Conservation (phyloP, 2,797 vertebrate genomes). For the Threskiornis aethiopicus region DNA sequence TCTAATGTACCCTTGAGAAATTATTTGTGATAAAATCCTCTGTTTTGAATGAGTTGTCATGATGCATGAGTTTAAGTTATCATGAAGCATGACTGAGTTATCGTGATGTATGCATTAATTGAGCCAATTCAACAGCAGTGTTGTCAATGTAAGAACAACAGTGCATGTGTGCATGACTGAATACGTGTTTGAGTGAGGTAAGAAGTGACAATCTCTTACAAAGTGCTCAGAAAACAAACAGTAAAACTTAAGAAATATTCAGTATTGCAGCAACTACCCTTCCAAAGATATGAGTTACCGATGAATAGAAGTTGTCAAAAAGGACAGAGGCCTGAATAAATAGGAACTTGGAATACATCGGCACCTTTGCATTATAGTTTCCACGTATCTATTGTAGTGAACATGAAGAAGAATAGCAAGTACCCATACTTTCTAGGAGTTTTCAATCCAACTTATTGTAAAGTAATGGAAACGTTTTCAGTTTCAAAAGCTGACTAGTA, state of each 20-base stretch:
- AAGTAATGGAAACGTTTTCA: not conserved
- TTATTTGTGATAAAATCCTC: not conserved
- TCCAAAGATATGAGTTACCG: not conserved
- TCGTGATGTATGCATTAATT: not conserved
- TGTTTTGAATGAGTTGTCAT: not conserved
- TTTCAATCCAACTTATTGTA: not conserved
- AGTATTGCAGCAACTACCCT: not conserved
- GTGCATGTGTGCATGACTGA: not conserved
- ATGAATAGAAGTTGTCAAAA: not conserved
- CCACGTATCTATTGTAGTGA: not conserved
- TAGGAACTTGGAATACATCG: not conserved
- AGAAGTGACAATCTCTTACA: not conserved
- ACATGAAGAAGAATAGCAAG: not conserved
- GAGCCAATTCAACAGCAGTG: not conserved
- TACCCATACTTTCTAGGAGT: not conserved
- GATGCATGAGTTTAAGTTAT: not conserved
- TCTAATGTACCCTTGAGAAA: not conserved
- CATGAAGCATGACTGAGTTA: not conserved
- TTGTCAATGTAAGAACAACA: not conserved
- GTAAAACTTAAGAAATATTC: not conserved
- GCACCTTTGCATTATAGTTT: not conserved
- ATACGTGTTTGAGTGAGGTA: not conserved
- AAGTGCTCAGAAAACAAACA: not conserved
- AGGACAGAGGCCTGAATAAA: not conserved
- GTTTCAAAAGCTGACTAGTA: not conserved